Percentiles rank a stretch among this genome's conserved stretches.
Evolutionary conservation across 2,797 vertebrate genomes (phyloP).

Genomic region (Macropus fuliginosus): DNA sequence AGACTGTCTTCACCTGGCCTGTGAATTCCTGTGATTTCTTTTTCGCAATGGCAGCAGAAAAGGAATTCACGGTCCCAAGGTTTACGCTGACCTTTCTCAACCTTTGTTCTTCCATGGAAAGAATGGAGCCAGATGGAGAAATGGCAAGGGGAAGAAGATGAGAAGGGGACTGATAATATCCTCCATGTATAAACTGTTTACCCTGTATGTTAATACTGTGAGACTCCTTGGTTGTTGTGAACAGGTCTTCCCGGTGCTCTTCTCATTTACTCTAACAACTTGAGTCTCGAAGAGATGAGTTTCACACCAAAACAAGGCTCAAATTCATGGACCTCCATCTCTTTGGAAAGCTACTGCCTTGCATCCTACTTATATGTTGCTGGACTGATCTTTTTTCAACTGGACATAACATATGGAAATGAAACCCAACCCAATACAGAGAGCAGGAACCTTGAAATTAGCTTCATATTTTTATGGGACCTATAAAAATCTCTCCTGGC

Average conservation of each 20-base stretch:
- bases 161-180: conserved; percentile 15
- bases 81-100: conserved; percentile 46
- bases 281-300: conserved; percentile 31
- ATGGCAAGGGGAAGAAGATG: background rate
- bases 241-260: conserved; percentile 53
- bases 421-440: conserved; percentile 23
- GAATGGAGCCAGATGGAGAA: background rate
- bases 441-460: conserved; percentile 49
- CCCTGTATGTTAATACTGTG: conserved; percentile 26
- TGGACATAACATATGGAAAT: conserved; percentile 24
- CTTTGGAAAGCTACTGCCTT: background rate
- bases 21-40: conserved; percentile 33
- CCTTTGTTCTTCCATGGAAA: conserved; percentile 5
- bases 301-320: conserved; percentile 36
- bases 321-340: conserved; percentile 46
- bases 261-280: conserved; percentile 46
- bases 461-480: conserved; percentile 9
- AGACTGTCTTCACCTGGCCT: conserved; percentile 26
- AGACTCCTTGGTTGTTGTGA: conserved; percentile 27
- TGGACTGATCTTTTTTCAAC: background rate
- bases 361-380: conserved; percentile 29
- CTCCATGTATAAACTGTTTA: background rate
- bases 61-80: background rate
- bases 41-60: conserved; percentile 14
- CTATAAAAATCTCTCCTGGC: conserved; percentile 1